Evolutionary conservation across 30 jellyfish, hydroid and myxozoan genomes (phyloP), one percentile per base, ranked within the genome.

Genomic region (Clytia hemisphaerica): DNA sequence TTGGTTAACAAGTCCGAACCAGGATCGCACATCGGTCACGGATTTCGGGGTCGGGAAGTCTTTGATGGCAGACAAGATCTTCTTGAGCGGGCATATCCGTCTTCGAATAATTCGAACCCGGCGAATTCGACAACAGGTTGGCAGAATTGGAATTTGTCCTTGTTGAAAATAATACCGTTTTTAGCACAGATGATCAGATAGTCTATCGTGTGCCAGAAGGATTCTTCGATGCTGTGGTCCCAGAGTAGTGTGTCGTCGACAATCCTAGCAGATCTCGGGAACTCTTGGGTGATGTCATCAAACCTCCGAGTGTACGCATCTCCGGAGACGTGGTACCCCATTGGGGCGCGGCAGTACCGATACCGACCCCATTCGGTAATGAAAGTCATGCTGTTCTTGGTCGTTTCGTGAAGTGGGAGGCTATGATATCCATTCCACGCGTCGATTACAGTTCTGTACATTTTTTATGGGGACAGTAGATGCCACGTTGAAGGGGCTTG

Each of bases 351-450:
- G 21, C 45, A 26, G 62, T 81, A 81, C 0, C 84, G 77, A 45
- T 59, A 81, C 1, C 92, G 31, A 3, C 92, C 92, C 94, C 94
- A 72, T 48, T 50, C 73, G 16, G 86, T 75, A 29, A 82, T 75
- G 47, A 75, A 82, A 5, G 69, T 46, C 5, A 66, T 74, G 4
- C 24, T 22, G 22, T 44, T 27, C 25, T 58, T 53, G 42, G 71
- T 58, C 12, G 26, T 77, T 19, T 2, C 31, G 37, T 18, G 18
- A n/a, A 80, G 71, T 6, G 83, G 45, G 4, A 73, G 70, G 68
- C 80, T 75, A 68, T 82, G 80, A 58, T 82, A 82, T 5, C 94
- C 86, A 57, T 61, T 62, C 93, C 93, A 75, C 19, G 94, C 84
- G 50, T 81, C 94, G 3, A 81, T 3, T 10, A 81, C 83, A 9